phyloP scores from a whole-genome alignment of 2,888 invertebrate species.

The Athripsodes cinereus region DNA sequence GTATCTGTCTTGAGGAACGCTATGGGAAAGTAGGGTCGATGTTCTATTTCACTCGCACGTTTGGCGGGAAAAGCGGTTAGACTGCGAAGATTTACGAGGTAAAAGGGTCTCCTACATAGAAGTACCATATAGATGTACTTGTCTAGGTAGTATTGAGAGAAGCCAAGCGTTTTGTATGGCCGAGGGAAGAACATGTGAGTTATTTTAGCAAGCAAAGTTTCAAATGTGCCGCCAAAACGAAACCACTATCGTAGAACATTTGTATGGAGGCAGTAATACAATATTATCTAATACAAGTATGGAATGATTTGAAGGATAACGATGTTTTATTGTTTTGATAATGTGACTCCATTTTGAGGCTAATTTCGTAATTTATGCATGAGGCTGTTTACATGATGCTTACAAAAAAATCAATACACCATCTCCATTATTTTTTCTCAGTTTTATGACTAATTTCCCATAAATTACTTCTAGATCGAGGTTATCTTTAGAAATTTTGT shows the following conservation, averaged over 20 bases:
- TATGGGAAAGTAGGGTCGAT: neutral
- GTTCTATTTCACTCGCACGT: neutral
- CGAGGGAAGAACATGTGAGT: slow-evolving; percentile 2
- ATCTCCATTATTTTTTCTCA: neutral
- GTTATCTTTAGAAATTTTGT: no score
- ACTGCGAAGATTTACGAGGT: neutral
- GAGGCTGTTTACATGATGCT: neutral
- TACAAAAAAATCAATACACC: neutral
- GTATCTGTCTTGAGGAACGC: neutral
- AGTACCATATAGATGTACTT: no score
- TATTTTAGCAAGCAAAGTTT: slow-evolving; percentile 14
- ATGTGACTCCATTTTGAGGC: neutral
- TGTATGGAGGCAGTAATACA: neutral
- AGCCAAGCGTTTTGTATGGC: neutral
- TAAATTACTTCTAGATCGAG: no score
- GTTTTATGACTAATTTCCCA: no score
- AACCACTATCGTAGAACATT: neutral
- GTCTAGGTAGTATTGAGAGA: no score
- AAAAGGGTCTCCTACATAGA: neutral
- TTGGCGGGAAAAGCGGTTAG: slow-evolving; percentile 1
- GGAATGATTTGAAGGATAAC: neutral
- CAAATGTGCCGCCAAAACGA: slow-evolving; percentile 22
- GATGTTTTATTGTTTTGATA: neutral
- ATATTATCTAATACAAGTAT: slow-evolving; percentile 1
- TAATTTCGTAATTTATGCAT: neutral